Evolutionary conservation across 1,140 invertebrate genomes (phyloP), one percentile per base, ranked within the genome.

Genomic region (Eurosta solidaginis): DNA sequence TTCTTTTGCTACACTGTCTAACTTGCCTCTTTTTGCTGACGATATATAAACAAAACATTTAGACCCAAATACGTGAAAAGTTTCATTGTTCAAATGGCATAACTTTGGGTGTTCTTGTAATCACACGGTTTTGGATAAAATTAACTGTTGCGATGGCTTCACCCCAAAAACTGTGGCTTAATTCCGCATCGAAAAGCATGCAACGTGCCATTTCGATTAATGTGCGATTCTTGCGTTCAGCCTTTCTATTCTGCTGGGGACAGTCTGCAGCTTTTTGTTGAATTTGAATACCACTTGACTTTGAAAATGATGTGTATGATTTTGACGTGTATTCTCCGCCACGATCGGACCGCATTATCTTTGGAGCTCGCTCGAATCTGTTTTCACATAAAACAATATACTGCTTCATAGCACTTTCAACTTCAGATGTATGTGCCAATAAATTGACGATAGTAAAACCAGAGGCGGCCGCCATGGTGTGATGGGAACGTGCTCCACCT

Each of bases 141-240:
- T 59, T 63, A 22, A 88, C 87, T 1, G 84, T 88, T 42, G 82
- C 81, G 0, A 88, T 79, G 3, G 89, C 88, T 83, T 91, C 89
- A 4, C 85, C 87, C 89, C 89, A 91, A 45, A 88, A 83, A 12
- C 77, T 44, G 42, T 86, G 82, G n/a, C 83, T 81, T n/a, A 82
- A 76, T n/a, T 76, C 74, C 9, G 82, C 78, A 80, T 84, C 81
- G 25, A 82, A 25, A 5, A 86, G n/a, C 63, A 85, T 77, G 78
- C 80, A 82, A 47, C 82, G 80, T 17, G 84, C 81, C 78, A 81
- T 81, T 50, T 88, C 83, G 20, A 87, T 42, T n/a, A 88, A 73
- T 0, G 83, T 83, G 1, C n/a, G n/a, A n/a, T n/a, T n/a, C 86
- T 82, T 81, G 12, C 87, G 49, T 77, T 83, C 88, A 6, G 82